Conservation (phyloP, 2,888 invertebrate genomes). For the Sicus ferrugineus region DNA sequence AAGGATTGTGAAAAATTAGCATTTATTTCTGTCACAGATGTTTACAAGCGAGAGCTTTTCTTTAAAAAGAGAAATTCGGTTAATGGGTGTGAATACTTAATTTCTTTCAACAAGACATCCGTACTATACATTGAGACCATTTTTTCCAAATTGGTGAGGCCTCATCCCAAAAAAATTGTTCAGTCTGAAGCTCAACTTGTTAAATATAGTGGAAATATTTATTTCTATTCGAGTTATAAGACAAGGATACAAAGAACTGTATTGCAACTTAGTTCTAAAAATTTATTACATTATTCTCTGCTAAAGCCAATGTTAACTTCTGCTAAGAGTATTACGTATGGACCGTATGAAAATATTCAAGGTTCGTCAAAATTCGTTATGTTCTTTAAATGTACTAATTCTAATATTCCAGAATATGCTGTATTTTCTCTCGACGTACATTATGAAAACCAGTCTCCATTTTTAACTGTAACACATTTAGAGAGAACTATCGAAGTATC, state of each 20-base stretch:
- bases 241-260: conserved; percentile 83
- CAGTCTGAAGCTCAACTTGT: conserved; percentile 96
- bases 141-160: conserved; percentile 77
- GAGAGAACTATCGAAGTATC: conserved; percentile 93
- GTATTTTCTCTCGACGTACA: conserved; percentile 80
- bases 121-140: conserved; percentile 72
- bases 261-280: conserved; percentile 65
- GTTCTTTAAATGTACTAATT: not conserved
- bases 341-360: conserved; percentile 82
- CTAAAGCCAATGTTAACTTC: conserved; percentile 69
- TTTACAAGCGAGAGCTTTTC: not conserved
- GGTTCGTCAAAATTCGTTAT: conserved; percentile 40
- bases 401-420: conserved; percentile 62
- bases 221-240: conserved; percentile 84
- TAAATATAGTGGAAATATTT: conserved; percentile 83
- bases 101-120: not conserved
- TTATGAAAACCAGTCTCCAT: conserved; percentile 96
- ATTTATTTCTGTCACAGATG: not conserved
- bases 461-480: conserved; percentile 88
- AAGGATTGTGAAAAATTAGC: not conserved
- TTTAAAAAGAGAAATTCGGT: not conserved
- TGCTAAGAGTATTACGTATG: conserved; percentile 85
- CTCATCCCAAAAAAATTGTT: conserved; percentile 87
- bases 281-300: not conserved
- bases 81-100: not conserved